These are phyloP conservation scores for Leptopilina drosophilae DNA, from an alignment of 2,888 invertebrate species.

Conservation along the genomic window DNA sequence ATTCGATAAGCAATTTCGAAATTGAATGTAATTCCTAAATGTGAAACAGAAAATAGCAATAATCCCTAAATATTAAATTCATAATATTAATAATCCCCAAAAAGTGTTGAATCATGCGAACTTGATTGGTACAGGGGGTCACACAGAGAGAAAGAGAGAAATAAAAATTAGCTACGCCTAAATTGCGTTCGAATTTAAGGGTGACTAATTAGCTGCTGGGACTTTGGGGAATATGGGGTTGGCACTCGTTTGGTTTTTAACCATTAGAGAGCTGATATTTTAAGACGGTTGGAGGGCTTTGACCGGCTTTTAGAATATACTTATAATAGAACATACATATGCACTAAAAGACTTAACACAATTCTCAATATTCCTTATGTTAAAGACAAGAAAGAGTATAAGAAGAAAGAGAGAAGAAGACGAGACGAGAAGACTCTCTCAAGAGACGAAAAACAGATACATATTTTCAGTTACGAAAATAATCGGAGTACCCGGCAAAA, in stretches of 20 bases:
- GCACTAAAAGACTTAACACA: background rate
- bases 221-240: constrained; percentile 11
- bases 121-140: background rate
- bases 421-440: too few species aligned
- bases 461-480: background rate
- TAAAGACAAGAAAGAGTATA: background rate
- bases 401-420: too few species aligned
- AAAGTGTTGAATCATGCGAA: constrained; percentile 9
- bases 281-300: constrained; percentile 19
- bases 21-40: too few species aligned
- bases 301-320: background rate
- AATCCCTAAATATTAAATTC: too few species aligned
- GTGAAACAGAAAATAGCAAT: too few species aligned
- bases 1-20: too few species aligned
- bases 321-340: background rate
- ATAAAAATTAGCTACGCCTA: constrained; percentile 20
- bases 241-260: constrained; percentile 17
- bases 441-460: background rate
- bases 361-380: constrained; percentile 3
- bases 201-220: constrained; percentile 24
- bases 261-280: constrained; percentile 17
- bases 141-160: too few species aligned
- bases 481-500: background rate
- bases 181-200: constrained; percentile 9
- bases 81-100: too few species aligned